These are phyloP conservation scores for Oxyruncus cristatus DNA, from an alignment of 2,113 vertebrate species.

Conservation along the genomic window DNA sequence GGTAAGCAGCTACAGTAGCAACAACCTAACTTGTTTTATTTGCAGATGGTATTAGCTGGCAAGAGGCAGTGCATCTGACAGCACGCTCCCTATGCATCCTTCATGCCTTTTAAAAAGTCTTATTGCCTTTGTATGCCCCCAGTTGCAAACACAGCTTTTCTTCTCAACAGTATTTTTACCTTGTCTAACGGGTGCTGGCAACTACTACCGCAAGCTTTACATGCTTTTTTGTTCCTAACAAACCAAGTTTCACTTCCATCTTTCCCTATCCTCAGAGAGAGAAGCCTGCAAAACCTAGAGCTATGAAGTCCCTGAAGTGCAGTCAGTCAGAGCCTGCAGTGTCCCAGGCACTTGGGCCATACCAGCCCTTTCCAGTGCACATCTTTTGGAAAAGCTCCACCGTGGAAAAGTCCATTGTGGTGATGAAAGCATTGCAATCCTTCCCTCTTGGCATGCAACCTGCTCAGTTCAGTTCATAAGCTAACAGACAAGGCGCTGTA, in stretches of 20 bases:
- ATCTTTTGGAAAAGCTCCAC: background rate
- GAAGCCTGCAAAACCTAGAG: background rate
- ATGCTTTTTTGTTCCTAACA: background rate
- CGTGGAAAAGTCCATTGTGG: background rate
- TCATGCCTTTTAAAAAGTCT: background rate
- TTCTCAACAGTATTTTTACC: background rate
- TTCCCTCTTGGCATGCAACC: background rate
- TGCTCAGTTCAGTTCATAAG: background rate
- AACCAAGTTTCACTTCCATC: background rate
- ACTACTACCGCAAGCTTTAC: background rate
- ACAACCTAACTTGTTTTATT: slow-evolving; percentile 8
- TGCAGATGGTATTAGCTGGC: background rate
- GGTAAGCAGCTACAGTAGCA: slow-evolving; percentile 18
- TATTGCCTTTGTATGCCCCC: background rate
- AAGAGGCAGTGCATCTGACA: background rate
- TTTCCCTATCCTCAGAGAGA: background rate
- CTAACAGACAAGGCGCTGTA: background rate
- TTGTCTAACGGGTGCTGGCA: background rate
- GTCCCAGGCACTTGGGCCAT: background rate
- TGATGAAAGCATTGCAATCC: background rate
- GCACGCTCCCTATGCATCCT: background rate
- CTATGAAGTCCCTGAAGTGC: background rate
- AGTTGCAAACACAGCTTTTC: background rate
- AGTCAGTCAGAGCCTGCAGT: background rate
- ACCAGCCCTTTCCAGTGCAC: background rate